Conservation (phyloP, 1,140 invertebrate species). For the Aphaenogaster floridana region DNA sequence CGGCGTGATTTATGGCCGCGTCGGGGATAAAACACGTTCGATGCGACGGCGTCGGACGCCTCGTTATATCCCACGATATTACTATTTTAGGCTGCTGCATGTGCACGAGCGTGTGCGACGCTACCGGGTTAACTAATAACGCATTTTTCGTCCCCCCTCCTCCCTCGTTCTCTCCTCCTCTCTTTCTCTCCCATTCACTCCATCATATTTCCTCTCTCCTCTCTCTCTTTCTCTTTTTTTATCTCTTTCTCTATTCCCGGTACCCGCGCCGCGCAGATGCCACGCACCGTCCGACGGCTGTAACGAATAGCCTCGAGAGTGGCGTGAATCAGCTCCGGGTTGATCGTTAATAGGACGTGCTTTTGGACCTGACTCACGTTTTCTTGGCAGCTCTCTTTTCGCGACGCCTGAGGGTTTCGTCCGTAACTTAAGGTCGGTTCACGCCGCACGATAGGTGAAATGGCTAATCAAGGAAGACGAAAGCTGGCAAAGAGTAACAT, state of each 20-base stretch:
- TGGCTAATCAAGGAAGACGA: neutral
- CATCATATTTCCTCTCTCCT: constrained; percentile 15
- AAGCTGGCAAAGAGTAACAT: neutral
- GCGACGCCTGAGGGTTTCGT: constrained; percentile 34
- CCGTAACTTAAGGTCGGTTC: constrained; percentile 20
- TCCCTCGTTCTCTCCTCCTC: neutral
- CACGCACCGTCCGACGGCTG: constrained; percentile 34
- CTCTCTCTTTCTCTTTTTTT: neutral
- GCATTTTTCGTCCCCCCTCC: neutral
- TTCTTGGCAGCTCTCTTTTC: constrained; percentile 57
- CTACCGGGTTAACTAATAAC: constrained; percentile 46
- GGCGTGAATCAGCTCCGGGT: constrained; percentile 62
- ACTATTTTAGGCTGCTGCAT: constrained; percentile 58
- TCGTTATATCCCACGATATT: constrained; percentile 63
- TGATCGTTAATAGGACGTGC: constrained; percentile 63
- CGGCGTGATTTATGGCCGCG: constrained; percentile 68
- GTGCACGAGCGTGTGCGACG: constrained; percentile 18
- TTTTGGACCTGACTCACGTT: constrained; percentile 72
- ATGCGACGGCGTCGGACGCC: constrained; percentile 52
- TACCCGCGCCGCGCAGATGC: constrained; percentile 42
- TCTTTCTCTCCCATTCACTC: constrained; percentile 7
- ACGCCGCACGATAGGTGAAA: neutral
- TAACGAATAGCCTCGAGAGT: constrained; percentile 64
- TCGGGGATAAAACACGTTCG: constrained; percentile 74
- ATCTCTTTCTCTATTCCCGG: neutral